Percentiles rank a stretch among this genome's conserved stretches.
Conservation (phyloP, 2,113 vertebrate genomes). For the Dasyurus viverrinus region DNA sequence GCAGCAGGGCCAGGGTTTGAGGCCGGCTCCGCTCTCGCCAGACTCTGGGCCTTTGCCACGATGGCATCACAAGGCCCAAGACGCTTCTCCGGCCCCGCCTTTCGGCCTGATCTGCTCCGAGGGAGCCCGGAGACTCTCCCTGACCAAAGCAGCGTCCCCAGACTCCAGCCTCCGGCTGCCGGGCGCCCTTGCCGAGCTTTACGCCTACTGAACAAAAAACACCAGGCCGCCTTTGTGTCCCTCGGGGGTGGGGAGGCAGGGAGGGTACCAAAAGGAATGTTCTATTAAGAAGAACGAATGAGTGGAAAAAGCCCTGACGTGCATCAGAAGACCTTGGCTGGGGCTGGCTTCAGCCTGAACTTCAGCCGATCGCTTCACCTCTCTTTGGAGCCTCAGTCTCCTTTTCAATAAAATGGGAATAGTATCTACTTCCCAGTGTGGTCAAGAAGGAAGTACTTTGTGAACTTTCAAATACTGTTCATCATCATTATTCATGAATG, state of each 20-base stretch:
- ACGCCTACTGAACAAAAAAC: not conserved
- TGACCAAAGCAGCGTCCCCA: not conserved
- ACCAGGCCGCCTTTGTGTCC: not conserved
- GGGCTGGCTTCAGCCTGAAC: not conserved
- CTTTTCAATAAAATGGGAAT: not conserved
- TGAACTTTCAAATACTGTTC: not conserved
- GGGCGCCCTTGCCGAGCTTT: not conserved
- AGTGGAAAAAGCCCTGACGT: not conserved
- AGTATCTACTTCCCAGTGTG: not conserved
- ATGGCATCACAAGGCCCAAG: not conserved
- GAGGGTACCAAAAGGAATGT: not conserved
- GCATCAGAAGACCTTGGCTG: not conserved
- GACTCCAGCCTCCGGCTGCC: not conserved
- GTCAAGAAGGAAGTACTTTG: not conserved
- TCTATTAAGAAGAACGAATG: not conserved
- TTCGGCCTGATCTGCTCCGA: not conserved
- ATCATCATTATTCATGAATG: not conserved
- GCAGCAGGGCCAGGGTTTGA: not conserved
- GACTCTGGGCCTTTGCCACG: not conserved
- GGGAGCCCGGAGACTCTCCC: not conserved
- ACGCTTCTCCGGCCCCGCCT: not conserved
- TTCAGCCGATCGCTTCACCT: not conserved
- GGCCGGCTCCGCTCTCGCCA: not conserved
- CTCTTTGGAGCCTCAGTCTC: not conserved
- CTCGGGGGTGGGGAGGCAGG: not conserved